These are phyloP conservation scores for Villa cingulata DNA, from an alignment of 2,888 invertebrate genomes.

Conservation along the genomic window DNA sequence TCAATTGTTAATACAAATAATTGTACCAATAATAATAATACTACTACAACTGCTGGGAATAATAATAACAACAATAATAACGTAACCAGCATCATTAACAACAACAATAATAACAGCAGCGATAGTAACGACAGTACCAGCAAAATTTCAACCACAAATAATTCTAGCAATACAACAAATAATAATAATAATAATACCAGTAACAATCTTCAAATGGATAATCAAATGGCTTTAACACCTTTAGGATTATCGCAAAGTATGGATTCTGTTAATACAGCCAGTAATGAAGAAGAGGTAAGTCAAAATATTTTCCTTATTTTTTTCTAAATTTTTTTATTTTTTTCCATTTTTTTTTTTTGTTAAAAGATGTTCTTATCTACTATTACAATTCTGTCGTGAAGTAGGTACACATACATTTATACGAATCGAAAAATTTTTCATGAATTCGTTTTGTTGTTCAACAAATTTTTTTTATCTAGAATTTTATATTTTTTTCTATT, in stretches of 20 bases:
- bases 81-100: constrained; percentile 13
- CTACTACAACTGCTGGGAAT: no score
- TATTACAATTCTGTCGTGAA: no score
- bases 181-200: constrained; percentile 20
- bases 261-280: constrained; percentile 93
- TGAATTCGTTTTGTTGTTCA: no score
- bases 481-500: no score
- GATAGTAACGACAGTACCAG: not conserved
- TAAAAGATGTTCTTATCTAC: no score
- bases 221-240: constrained; percentile 47
- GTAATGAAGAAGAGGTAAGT: constrained; percentile 94
- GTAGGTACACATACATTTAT: no score
- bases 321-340: no score
- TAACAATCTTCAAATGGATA: constrained; percentile 31
- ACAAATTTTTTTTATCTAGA: no score
- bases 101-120: not conserved
- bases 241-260: constrained; percentile 87
- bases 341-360: no score
- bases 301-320: no score
- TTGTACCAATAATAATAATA: constrained; percentile 19
- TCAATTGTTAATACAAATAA: constrained; percentile 16
- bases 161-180: constrained; percentile 3
- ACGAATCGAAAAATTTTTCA: no score
- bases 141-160: constrained; percentile 1
- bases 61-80: constrained; percentile 9